Base-by-base conservation (phyloP, 37 sponge, comb jelly and placozoan genomes). In the Beroe forskalii region DNA sequence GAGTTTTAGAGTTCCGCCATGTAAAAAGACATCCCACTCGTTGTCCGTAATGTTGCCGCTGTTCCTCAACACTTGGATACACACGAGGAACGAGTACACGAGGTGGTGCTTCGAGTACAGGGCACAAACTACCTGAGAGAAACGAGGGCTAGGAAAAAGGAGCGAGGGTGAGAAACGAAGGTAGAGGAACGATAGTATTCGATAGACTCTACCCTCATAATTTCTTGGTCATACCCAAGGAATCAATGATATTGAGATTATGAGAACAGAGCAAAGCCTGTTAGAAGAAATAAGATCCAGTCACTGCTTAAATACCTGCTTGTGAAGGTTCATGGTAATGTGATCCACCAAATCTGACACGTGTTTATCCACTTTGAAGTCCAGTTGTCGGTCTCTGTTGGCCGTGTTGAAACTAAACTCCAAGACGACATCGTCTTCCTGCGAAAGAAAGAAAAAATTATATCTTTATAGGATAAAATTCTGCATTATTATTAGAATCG, bases 1-100 rank as follows among this genome's bases (percentile, higher is more conserved):
- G 4, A 80, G 86, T 80, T 80, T 80, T 23, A 80, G 86, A n/a
- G 86, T 80, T 39, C 86, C 90, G 32, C 90, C 90, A n/a, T 90
- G 90, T 25, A 90, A n/a, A 41, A 90, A 90, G 33, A 64, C 67
- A 60, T 90, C 67, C 90, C 90, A 90, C 33, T 90, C 90, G 41
- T 1, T 90, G 25, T 90, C 90, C 60, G 90, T 90, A 1, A 90
- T 30, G 22, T 23, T 32, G n/a, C 41, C 64, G 31, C 63, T 62
- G 66, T 90, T 90, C 39, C 67, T 35, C 64, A 66, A 27, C 32
- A 90, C 66, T 37, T 90, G 90, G 32, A 66, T 48, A 62, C 90
- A 62, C 8, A 62, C 64, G 30, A 80, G 30, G 38, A 80, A 20
- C 25, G 86, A 80, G 86, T 44, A 80, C 2, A 44, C 86, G 1